These are phyloP conservation scores for Bungarus multicinctus DNA, from an alignment of 2,113 vertebrate genomes.

Conservation along the genomic window DNA sequence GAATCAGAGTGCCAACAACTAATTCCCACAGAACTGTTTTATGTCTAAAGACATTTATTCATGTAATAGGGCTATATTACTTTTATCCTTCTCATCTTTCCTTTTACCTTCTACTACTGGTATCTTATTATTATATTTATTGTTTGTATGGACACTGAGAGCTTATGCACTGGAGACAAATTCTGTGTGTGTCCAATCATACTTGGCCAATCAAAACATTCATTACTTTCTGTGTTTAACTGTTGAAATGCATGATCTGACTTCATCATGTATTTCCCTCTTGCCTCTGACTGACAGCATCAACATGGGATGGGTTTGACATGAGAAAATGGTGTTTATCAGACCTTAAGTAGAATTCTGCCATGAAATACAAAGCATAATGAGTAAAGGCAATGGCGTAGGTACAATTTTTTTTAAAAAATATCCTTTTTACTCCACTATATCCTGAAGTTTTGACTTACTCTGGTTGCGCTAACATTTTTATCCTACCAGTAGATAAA, in stretches of 20 bases:
- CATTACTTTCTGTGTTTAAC: background rate
- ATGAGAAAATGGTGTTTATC: background rate
- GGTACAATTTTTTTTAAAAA: background rate
- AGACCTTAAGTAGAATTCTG: background rate
- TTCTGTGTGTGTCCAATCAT: background rate
- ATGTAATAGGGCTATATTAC: background rate
- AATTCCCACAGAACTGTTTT: background rate
- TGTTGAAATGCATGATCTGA: background rate
- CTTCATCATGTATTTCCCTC: background rate
- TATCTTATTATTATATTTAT: background rate
- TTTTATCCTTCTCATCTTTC: background rate
- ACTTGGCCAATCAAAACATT: background rate
- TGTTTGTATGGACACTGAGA: background rate
- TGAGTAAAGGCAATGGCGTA: background rate
- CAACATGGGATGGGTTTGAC: background rate
- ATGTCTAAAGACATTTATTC: background rate
- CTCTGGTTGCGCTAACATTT: background rate
- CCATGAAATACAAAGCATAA: background rate
- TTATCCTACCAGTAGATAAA: no score
- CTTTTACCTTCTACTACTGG: background rate
- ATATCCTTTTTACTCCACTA: background rate
- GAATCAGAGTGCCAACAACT: background rate
- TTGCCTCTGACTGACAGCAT: background rate
- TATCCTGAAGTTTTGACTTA: background rate
- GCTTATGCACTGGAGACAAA: background rate